phyloP scores from a whole-genome alignment of 2,797 vertebrate species.

The Valencia hispanica region DNA sequence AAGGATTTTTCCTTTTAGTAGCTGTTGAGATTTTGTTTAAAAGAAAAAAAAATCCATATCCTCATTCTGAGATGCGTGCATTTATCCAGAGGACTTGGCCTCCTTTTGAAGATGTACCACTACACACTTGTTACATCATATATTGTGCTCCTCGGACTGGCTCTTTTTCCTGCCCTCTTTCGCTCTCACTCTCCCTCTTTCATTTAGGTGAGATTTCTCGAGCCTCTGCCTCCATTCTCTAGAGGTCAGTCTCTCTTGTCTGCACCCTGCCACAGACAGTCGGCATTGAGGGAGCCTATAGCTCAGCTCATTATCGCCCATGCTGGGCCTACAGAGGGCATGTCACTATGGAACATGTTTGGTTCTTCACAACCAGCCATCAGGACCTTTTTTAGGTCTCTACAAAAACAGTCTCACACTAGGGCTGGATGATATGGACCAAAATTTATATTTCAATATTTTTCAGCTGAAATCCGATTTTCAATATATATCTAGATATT shows the following conservation, averaged over 20 bases:
- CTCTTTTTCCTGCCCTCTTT: slow-evolving; percentile 36
- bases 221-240: slow-evolving; percentile 46
- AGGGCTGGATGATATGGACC: no score
- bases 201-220: slow-evolving; percentile 43
- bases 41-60: background rate
- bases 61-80: slow-evolving; percentile 18
- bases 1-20: slow-evolving; percentile 9
- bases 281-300: slow-evolving; percentile 64
- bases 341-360: slow-evolving; percentile 46
- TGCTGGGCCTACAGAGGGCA: slow-evolving; percentile 60
- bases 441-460: no score
- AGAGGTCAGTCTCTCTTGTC: slow-evolving; percentile 52
- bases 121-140: slow-evolving; percentile 39
- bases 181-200: slow-evolving; percentile 36
- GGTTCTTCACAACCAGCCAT: slow-evolving; percentile 53
- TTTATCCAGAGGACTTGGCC: slow-evolving; percentile 28
- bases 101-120: slow-evolving; percentile 32
- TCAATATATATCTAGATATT: no score
- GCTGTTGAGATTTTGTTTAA: slow-evolving; percentile 2
- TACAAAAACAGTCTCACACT: background rate
- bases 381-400: slow-evolving; percentile 43
- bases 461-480: no score
- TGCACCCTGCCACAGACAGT: slow-evolving; percentile 57
- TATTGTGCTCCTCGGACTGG: slow-evolving; percentile 37
- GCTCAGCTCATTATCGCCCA: slow-evolving; percentile 77